Percentiles rank a stretch among this genome's conserved stretches.
phyloP scores from a whole-genome alignment of 2,888 invertebrate species.

The Microctonus brassicae region DNA sequence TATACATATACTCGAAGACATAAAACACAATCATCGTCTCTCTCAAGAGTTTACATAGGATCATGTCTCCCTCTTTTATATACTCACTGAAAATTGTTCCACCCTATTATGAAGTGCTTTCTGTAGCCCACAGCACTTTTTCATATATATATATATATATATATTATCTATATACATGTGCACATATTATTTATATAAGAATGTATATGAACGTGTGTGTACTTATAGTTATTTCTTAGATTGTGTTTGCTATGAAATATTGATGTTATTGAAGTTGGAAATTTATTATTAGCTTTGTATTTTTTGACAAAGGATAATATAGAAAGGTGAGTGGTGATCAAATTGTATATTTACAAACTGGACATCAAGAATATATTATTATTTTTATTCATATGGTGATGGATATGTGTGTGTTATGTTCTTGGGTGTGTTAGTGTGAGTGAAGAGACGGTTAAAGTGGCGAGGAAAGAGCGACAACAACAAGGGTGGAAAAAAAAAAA shows the following conservation, averaged over 20 bases:
- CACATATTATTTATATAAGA: background rate
- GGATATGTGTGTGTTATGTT: background rate
- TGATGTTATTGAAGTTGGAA: conserved; percentile 49
- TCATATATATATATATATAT: background rate
- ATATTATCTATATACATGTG: background rate
- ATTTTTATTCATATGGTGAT: background rate
- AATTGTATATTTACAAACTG: background rate
- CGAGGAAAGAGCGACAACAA: conserved; percentile 24
- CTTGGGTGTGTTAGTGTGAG: background rate
- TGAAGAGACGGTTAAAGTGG: conserved; percentile 28
- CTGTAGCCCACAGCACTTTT: background rate
- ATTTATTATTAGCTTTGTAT: conserved; percentile 44
- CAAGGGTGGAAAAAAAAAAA: conserved; percentile 26
- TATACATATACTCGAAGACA: background rate
- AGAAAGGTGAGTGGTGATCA: background rate
- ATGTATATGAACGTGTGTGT: no score
- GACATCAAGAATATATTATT: background rate
- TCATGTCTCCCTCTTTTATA: background rate
- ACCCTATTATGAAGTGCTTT: background rate
- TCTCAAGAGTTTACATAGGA: background rate
- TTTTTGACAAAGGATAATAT: conserved; percentile 21
- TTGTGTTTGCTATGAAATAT: conserved; percentile 49
- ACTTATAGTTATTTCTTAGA: no score
- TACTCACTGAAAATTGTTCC: background rate
- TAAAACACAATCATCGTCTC: background rate